Conservation (phyloP, 2,113 vertebrate species). For the Zootoca vivipara region DNA sequence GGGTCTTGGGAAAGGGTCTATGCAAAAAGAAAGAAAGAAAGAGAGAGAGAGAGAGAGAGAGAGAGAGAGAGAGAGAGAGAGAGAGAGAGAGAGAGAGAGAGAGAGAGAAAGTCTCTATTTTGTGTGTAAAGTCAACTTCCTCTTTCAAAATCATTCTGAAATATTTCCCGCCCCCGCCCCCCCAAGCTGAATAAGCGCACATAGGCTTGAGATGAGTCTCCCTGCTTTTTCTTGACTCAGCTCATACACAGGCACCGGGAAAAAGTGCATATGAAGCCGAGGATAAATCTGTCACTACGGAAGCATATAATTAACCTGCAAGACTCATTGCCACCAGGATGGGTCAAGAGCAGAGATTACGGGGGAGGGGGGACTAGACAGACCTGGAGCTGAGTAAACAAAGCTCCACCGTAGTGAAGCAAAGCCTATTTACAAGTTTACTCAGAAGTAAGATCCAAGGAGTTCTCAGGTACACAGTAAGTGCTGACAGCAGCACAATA, state of each 20-base stretch:
- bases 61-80: no score
- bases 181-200: not conserved
- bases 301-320: not conserved
- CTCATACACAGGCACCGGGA: not conserved
- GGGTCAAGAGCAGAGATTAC: not conserved
- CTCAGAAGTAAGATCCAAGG: not conserved
- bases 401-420: not conserved
- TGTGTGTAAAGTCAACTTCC: slow-evolving; percentile 4
- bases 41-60: no score
- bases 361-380: not conserved
- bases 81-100: no score
- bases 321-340: not conserved
- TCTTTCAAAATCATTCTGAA: not conserved
- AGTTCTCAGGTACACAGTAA: not conserved
- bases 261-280: not conserved
- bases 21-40: not conserved
- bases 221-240: not conserved
- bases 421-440: slow-evolving; percentile 1
- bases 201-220: not conserved
- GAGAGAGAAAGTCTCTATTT: not conserved
- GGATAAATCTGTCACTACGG: not conserved
- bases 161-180: not conserved
- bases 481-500: not conserved
- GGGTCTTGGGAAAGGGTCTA: not conserved
- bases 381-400: not conserved